These are phyloP conservation scores for Chrysogorgia sp. DNA, from an alignment of 92 coral and sea anemone species.

Conservation along the genomic window DNA sequence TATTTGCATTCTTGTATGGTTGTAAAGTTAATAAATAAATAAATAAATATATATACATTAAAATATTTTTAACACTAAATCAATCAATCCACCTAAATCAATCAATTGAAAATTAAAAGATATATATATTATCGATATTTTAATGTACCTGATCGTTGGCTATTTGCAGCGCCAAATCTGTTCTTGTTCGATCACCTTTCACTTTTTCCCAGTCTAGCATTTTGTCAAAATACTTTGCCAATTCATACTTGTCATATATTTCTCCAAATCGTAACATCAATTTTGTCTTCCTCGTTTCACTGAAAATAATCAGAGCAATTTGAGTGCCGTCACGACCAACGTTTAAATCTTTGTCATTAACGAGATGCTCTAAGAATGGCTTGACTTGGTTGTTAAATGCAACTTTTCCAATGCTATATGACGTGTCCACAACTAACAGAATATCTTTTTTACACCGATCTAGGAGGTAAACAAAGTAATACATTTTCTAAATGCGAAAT, in stretches of 20 bases:
- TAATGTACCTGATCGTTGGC: background rate
- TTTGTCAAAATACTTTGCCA: background rate
- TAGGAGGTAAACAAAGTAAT: background rate
- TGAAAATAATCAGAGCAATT: background rate
- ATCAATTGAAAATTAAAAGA: too few relatives aligned
- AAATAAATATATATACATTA: too few relatives aligned
- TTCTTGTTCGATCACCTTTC: background rate
- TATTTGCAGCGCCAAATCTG: background rate
- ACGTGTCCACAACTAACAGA: constrained; percentile 13
- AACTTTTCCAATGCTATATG: background rate
- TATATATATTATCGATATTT: too few relatives aligned
- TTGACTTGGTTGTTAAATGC: background rate
- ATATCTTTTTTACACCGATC: constrained; percentile 17
- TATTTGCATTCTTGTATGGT: too few relatives aligned
- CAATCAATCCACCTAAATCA: too few relatives aligned
- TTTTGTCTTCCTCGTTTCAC: background rate
- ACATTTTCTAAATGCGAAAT: too few relatives aligned
- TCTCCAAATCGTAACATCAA: background rate
- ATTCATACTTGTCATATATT: background rate
- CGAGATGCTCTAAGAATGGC: constrained; percentile 8
- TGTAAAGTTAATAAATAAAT: too few relatives aligned
- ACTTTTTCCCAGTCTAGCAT: background rate
- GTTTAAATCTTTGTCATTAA: background rate
- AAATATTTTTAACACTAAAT: too few relatives aligned
- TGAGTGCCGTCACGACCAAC: constrained; percentile 10